These are phyloP conservation scores for Triplophysa dalaica DNA, from an alignment of 2,113 vertebrate genomes.

Conservation along the genomic window DNA sequence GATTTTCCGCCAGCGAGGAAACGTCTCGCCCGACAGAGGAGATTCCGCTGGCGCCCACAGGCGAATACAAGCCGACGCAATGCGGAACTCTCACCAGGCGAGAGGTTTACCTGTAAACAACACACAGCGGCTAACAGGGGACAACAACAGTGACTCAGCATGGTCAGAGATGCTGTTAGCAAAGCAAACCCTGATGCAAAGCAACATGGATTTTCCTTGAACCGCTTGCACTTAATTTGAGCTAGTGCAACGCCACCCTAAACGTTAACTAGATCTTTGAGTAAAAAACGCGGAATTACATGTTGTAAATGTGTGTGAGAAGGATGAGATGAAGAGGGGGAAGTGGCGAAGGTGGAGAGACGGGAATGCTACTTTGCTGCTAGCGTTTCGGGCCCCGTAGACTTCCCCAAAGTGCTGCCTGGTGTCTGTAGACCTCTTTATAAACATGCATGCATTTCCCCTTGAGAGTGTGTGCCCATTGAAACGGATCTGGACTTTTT, in stretches of 20 bases:
- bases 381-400: conserved; percentile 83
- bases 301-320: conserved; percentile 31
- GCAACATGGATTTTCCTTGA: conserved; percentile 28
- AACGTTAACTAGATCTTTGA: conserved; percentile 17
- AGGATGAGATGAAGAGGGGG: conserved; percentile 39
- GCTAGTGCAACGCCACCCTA: conserved; percentile 12
- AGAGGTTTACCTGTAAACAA: conserved; percentile 95
- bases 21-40: conserved; percentile 85
- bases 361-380: conserved; percentile 80
- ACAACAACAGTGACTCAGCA: conserved; percentile 23
- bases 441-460: conserved; percentile 88
- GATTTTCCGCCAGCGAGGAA: conserved; percentile 86
- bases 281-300: conserved; percentile 22
- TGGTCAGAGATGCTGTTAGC: conserved; percentile 45
- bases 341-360: conserved; percentile 68
- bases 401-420: conserved; percentile 77
- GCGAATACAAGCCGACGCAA: conserved; percentile 96
- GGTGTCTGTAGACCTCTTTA: conserved; percentile 85
- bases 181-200: conserved; percentile 45
- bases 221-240: conserved; percentile 32
- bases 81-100: conserved; percentile 95
- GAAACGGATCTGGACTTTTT: conserved; percentile 51
- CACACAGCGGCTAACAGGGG: background rate
- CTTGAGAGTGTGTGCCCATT: conserved; percentile 34
- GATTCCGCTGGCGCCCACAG: conserved; percentile 94